Percentiles rank a stretch among this genome's conserved stretches.
Conservation (phyloP, 2,113 vertebrate species). For the Sinosuthora webbiana region DNA sequence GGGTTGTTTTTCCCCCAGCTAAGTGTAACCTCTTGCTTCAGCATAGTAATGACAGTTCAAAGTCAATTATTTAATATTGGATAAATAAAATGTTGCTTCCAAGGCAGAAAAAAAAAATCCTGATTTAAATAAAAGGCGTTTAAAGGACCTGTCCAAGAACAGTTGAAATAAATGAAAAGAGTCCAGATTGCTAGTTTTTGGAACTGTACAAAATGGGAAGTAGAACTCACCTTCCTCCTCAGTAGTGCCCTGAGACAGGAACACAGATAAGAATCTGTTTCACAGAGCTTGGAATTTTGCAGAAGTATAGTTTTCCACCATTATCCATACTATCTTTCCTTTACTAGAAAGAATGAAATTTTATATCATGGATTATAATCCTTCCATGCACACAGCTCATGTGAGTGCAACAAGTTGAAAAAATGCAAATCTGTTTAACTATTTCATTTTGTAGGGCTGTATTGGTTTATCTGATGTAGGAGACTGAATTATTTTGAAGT, state of each 20-base stretch:
- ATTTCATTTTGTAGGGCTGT: background rate
- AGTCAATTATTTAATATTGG: background rate
- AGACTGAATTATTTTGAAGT: background rate
- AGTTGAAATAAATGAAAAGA: background rate
- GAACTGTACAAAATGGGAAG: background rate
- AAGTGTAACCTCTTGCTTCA: background rate
- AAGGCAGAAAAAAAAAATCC: background rate
- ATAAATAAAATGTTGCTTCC: background rate
- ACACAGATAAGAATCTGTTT: background rate
- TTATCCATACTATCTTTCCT: background rate
- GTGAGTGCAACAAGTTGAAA: background rate
- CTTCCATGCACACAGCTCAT: background rate
- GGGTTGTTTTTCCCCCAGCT: rapidly evolving
- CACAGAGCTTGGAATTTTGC: background rate
- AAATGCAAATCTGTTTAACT: background rate
- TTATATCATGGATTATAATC: background rate
- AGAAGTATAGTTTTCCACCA: background rate
- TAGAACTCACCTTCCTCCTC: background rate
- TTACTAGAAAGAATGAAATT: background rate
- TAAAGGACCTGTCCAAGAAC: background rate
- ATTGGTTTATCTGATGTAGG: background rate
- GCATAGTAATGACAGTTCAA: background rate
- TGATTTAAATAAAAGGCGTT: background rate
- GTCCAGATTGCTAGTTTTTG: background rate
- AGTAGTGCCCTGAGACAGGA: background rate